Percentiles rank a stretch among this genome's conserved stretches.
Conservation (phyloP, 2,113 vertebrate species). For the Xenotilapia flavipinnis region DNA sequence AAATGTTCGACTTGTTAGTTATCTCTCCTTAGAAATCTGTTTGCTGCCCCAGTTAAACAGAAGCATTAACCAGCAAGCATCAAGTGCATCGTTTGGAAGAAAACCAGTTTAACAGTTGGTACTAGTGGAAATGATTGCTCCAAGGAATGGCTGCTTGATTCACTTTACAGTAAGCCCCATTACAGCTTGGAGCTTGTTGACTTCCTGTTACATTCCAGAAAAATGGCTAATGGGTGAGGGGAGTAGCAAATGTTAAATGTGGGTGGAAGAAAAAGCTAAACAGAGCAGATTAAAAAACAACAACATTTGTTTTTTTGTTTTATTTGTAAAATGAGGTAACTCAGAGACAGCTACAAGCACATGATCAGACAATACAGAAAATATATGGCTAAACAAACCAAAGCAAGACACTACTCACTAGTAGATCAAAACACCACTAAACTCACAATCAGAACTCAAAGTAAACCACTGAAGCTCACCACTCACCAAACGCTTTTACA, state of each 20-base stretch:
- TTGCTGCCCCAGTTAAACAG: background rate
- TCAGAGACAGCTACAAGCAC: background rate
- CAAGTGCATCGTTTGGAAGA: background rate
- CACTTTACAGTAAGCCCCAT: background rate
- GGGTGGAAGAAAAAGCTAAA: background rate
- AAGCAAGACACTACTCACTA: background rate
- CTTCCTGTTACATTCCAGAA: background rate
- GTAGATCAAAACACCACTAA: background rate
- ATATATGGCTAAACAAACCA: background rate
- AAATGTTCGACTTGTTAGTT: background rate
- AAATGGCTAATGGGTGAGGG: background rate
- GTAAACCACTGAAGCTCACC: background rate
- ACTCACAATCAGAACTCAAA: background rate
- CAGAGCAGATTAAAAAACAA: background rate
- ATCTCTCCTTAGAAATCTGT: background rate
- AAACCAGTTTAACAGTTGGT: background rate
- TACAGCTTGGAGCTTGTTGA: background rate
- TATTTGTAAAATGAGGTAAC: background rate
- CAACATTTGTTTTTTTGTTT: background rate
- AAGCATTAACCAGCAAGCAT: background rate
- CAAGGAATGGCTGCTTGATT: background rate
- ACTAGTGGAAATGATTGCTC: background rate
- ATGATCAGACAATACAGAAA: background rate
- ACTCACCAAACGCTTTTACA: background rate
- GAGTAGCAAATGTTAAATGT: background rate